Conservation (phyloP, 2,888 invertebrate species). For the Drosophila setosimentum region DNA sequence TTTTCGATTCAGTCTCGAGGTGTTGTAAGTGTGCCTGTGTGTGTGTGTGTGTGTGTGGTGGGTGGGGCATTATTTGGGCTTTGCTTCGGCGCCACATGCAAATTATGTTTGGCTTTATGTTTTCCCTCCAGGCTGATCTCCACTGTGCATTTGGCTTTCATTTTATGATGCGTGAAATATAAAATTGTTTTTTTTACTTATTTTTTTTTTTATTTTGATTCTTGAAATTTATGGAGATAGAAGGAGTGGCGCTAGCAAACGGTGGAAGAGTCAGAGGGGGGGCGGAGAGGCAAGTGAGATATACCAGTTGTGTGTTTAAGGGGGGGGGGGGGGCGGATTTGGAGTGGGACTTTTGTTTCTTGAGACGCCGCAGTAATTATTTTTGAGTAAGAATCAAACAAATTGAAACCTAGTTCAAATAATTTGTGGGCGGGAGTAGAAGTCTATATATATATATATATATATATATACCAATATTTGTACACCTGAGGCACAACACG, state of each 20-base stretch:
- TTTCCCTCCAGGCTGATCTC: constrained; percentile 1
- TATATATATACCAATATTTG: constrained; percentile 27
- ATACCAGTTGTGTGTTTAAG: constrained; percentile 7
- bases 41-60: constrained; percentile 5
- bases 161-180: constrained; percentile 46
- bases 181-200: constrained; percentile 32
- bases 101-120: constrained; percentile 42
- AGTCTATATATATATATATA: constrained; percentile 26
- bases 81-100: constrained; percentile 55
- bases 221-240: constrained; percentile 44
- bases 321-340: not conserved
- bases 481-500: constrained; percentile 41
- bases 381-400: constrained; percentile 2
- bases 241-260: constrained; percentile 23
- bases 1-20: constrained; percentile 13
- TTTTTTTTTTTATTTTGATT: constrained; percentile 54
- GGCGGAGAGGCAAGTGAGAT: not conserved
- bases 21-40: not conserved
- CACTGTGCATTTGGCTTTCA: constrained; percentile 22
- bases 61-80: constrained; percentile 8
- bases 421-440: constrained; percentile 12
- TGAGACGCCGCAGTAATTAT: constrained; percentile 24
- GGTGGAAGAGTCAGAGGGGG: not conserved
- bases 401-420: constrained; percentile 3
- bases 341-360: not conserved